These are phyloP conservation scores for Bucco capensis DNA, from an alignment of 2,113 vertebrate species.

Conservation along the genomic window DNA sequence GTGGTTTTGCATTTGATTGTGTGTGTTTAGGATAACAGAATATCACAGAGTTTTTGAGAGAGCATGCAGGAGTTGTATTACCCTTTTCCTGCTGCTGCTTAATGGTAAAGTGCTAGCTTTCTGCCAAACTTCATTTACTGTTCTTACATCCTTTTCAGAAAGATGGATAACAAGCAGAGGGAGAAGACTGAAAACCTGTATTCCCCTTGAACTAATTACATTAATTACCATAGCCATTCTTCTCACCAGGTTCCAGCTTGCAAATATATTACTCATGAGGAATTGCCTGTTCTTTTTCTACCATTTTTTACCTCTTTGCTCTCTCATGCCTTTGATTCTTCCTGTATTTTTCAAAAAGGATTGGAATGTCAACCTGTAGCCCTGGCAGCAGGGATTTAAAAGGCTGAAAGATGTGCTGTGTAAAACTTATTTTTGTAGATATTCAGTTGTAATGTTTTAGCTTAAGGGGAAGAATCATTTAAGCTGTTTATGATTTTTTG, in stretches of 20 bases:
- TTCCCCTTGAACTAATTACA: background rate
- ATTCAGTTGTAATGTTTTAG: background rate
- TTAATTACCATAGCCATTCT: background rate
- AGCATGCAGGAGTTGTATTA: background rate
- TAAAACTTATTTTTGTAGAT: background rate
- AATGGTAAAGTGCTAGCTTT: background rate
- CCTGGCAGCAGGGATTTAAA: background rate
- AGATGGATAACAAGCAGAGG: background rate
- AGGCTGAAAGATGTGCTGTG: background rate
- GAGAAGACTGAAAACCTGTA: background rate
- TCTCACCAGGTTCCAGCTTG: background rate
- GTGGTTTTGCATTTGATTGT: background rate
- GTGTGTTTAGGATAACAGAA: background rate
- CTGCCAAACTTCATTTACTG: background rate
- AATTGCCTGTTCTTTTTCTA: background rate
- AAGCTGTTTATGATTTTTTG: constrained; percentile 4
- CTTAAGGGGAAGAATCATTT: background rate
- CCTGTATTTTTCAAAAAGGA: background rate
- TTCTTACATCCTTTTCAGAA: background rate
- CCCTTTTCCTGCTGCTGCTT: background rate
- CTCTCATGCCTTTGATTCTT: background rate
- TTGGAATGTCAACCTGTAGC: background rate
- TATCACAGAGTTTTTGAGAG: background rate
- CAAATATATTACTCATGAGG: background rate
- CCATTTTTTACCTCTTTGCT: background rate